Conservation (phyloP, 2,113 vertebrate genomes). For the Cephalopholis sonnerati region DNA sequence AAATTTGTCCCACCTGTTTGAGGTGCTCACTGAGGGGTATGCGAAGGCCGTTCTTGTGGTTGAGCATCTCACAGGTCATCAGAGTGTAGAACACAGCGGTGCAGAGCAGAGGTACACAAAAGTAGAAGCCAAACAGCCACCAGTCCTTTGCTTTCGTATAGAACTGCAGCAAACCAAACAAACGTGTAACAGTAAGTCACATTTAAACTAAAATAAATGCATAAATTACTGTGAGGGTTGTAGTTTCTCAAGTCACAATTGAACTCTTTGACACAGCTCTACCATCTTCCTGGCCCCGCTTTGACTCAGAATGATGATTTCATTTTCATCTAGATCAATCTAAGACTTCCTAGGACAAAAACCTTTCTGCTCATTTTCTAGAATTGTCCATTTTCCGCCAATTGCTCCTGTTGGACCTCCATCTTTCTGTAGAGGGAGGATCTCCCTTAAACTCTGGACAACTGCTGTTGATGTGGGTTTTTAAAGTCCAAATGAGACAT, state of each 20-base stretch:
- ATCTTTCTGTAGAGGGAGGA: not conserved
- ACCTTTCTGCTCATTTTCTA: not conserved
- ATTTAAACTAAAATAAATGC: not conserved
- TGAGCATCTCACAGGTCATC: slow-evolving; percentile 98
- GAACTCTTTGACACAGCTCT: too few relatives aligned
- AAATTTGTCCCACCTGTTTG: slow-evolving; percentile 89
- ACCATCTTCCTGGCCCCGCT: too few relatives aligned
- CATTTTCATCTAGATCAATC: too few relatives aligned
- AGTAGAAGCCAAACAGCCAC: slow-evolving; percentile 99
- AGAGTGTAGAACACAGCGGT: slow-evolving; percentile 95
- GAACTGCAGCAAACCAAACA: slow-evolving; percentile 80
- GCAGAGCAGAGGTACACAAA: slow-evolving; percentile 93
- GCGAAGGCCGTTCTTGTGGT: slow-evolving; percentile 93
- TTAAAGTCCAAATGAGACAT: not conserved
- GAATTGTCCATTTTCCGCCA: not conserved
- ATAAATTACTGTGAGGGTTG: not conserved
- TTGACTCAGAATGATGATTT: too few relatives aligned
- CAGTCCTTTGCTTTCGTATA: slow-evolving; percentile 93
- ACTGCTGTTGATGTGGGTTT: fast-evolving
- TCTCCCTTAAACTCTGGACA: not conserved
- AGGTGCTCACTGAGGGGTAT: slow-evolving; percentile 98
- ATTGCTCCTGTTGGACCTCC: not conserved
- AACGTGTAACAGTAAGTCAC: not conserved
- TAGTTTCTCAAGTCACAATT: not conserved
- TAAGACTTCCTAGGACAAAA: not conserved